phyloP scores from a whole-genome alignment of 2,888 invertebrate species.

The Phaedon cochleariae region DNA sequence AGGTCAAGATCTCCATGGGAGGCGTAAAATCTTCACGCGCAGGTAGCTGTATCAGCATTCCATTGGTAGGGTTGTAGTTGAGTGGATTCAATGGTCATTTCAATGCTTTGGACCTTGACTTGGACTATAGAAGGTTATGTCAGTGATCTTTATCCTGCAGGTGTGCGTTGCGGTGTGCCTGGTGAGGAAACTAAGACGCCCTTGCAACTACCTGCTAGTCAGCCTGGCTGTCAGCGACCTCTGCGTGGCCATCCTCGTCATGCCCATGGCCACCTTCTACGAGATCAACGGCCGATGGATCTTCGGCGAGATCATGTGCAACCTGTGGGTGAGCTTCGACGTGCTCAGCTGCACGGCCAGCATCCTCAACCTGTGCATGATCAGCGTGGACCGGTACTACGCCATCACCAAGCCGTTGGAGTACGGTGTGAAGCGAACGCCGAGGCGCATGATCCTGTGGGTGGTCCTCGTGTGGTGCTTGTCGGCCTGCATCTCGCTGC shows the following conservation, averaged over 20 bases:
- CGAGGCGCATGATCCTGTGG: conserved; percentile 88
- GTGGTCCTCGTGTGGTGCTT: conserved; percentile 92
- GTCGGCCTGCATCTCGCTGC: conserved; percentile 92
- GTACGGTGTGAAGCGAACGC: conserved; percentile 94
- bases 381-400: conserved; percentile 92
- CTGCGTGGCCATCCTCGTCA: conserved; percentile 93
- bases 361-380: conserved; percentile 97
- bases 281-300: conserved; percentile 93
- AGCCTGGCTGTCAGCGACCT: conserved; percentile 96
- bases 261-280: conserved; percentile 96
- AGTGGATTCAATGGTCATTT: too few species aligned
- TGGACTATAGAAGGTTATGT: too few species aligned
- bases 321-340: conserved; percentile 97
- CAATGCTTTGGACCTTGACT: too few species aligned
- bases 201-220: conserved; percentile 91
- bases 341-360: conserved; percentile 98
- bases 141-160: not conserved
- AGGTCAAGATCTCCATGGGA: too few species aligned
- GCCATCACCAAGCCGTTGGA: conserved; percentile 93
- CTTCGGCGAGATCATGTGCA: conserved; percentile 90
- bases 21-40: too few species aligned
- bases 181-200: conserved; percentile 88
- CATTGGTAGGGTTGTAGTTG: too few species aligned
- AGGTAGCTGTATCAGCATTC: too few species aligned
- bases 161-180: conserved; percentile 91